Percentiles rank a stretch among this genome's conserved stretches.
phyloP scores from a whole-genome alignment of 2,113 vertebrate genomes.

The Oryzias celebensis region DNA sequence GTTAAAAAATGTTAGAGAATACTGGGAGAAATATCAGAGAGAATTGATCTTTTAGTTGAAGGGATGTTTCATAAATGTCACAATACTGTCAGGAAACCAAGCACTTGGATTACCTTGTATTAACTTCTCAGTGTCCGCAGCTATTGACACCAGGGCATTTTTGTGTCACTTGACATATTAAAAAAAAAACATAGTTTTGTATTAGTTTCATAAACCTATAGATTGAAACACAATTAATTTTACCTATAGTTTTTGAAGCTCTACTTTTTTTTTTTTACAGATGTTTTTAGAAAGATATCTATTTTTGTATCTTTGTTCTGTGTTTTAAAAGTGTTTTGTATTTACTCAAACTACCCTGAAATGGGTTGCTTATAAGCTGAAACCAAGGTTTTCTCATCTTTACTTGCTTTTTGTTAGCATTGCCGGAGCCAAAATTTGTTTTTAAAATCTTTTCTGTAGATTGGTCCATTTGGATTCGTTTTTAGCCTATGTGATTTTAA shows the following conservation, averaged over 20 bases:
- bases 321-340: slow-evolving; percentile 7
- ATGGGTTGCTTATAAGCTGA: slow-evolving; percentile 7
- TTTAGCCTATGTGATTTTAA: background rate
- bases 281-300: slow-evolving; percentile 40
- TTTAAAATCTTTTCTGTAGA: background rate
- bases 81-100: slow-evolving; percentile 9
- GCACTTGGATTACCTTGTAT: slow-evolving; percentile 31
- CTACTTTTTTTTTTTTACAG: slow-evolving; percentile 43
- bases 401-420: slow-evolving; percentile 15
- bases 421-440: slow-evolving; percentile 22
- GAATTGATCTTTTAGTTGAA: slow-evolving; percentile 13
- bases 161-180: too few species aligned
- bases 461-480: background rate
- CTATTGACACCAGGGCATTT: slow-evolving; percentile 2
- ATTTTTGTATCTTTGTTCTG: slow-evolving; percentile 51
- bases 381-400: slow-evolving; percentile 42
- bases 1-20: slow-evolving; percentile 13
- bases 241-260: slow-evolving; percentile 2
- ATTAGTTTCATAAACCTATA: slow-evolving; percentile 11
- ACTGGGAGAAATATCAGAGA: background rate
- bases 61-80: slow-evolving; percentile 5
- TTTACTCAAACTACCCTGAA: slow-evolving; percentile 16
- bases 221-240: slow-evolving; percentile 20
- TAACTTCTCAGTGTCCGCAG: slow-evolving; percentile 7
- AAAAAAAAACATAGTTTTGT: too few species aligned